Conservation (phyloP, 2,888 invertebrate species). For the Cosmia trapezina region DNA sequence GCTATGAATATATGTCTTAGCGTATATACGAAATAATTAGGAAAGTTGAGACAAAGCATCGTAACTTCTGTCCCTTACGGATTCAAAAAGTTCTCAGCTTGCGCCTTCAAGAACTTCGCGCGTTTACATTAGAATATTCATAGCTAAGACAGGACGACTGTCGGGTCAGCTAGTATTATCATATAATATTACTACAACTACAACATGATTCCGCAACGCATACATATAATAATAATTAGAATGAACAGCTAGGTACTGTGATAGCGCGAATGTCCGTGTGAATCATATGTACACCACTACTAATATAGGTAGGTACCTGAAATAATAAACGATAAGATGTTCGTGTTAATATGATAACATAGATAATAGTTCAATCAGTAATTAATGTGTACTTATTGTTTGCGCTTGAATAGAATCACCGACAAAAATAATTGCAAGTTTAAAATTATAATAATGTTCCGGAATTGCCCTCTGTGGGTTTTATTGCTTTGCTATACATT, state of each 20-base stretch:
- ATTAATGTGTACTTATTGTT: constrained; percentile 72
- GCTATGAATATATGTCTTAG: too few relatives aligned
- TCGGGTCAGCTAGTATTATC: too few relatives aligned
- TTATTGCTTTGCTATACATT: constrained; percentile 58
- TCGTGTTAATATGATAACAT: constrained; percentile 72
- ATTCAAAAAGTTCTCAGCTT: too few relatives aligned
- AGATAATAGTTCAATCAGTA: constrained; percentile 68
- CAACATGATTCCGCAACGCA: too few relatives aligned
- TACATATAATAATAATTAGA: neutral
- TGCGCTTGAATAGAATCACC: constrained; percentile 58
- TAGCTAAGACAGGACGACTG: too few relatives aligned
- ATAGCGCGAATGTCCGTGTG: constrained; percentile 47
- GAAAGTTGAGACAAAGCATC: too few relatives aligned
- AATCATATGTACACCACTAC: constrained; percentile 53
- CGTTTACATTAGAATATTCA: too few relatives aligned
- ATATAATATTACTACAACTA: too few relatives aligned
- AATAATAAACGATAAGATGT: constrained; percentile 75
- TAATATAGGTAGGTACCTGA: constrained; percentile 53
- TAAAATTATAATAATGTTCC: constrained; percentile 50
- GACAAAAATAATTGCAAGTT: constrained; percentile 33
- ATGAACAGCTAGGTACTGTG: constrained; percentile 25
- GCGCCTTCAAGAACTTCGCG: too few relatives aligned
- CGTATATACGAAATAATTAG: too few relatives aligned
- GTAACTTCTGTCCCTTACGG: too few relatives aligned
- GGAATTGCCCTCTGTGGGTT: constrained; percentile 51